phyloP scores from a whole-genome alignment of 2,797 vertebrate genomes.

The Benthosema pterotum region DNA sequence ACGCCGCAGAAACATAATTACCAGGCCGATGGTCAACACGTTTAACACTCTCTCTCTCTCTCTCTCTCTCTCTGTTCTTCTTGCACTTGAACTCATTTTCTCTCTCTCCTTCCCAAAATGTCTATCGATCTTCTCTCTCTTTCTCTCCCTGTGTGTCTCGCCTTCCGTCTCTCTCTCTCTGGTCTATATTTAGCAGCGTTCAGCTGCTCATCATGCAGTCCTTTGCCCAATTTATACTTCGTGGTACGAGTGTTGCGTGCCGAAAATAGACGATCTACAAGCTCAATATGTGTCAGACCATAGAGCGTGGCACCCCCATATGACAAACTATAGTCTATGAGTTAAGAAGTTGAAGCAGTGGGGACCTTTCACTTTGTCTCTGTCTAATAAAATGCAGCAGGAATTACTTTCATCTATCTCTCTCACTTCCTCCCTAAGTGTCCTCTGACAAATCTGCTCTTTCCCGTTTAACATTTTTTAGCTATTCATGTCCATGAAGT shows the following conservation, averaged over 20 bases:
- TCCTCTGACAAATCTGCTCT: no score
- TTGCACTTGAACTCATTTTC: not conserved
- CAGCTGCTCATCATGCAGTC: constrained; percentile 38
- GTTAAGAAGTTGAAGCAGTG: constrained; percentile 8
- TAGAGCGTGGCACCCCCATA: no score
- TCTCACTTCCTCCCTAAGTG: not conserved
- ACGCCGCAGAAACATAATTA: constrained; percentile 40
- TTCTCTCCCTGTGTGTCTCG: not conserved
- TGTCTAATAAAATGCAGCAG: not conserved
- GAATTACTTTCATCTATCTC: not conserved
- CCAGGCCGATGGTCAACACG: constrained; percentile 22
- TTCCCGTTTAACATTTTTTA: not conserved
- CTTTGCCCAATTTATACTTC: no score
- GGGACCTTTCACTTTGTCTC: constrained; percentile 7
- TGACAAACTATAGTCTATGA: no score
- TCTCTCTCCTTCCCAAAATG: not conserved
- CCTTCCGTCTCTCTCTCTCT: constrained; percentile 43
- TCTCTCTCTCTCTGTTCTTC: not conserved
- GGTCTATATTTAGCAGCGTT: constrained; percentile 64
- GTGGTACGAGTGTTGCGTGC: no score
- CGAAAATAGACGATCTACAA: no score
- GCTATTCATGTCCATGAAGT: constrained; percentile 17
- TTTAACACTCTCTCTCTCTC: constrained; percentile 4
- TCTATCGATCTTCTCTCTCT: constrained; percentile 2
- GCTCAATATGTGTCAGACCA: no score